Base-by-base conservation (phyloP, 92 coral and sea anemone species). In the Siderastrea siderea region DNA sequence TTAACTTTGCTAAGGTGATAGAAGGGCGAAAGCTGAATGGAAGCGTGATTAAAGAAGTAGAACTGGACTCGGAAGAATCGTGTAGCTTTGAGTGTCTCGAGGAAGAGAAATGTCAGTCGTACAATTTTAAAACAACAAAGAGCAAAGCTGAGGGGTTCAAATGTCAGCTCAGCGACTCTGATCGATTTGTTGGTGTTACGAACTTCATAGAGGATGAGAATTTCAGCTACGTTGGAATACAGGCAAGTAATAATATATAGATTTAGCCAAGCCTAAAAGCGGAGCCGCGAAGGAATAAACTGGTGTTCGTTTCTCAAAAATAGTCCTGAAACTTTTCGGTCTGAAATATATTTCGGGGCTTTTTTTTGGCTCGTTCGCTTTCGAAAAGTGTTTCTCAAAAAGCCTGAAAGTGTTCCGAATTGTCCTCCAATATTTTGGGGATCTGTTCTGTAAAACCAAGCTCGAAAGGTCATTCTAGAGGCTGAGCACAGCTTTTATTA, bases 151-250 rank as follows among this genome's bases (percentile, higher is more conserved):
- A 55, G 47, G 71, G 71, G 8, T 66, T 66, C 15, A 17, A 66
- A n/a, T 66, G 71, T 13, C n/a, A 66, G n/a, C 71, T 66, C 3
- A 66, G 71, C 71, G 38, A 66, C 44, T 66, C 71, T 1, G 71
- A 66, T 43, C 71, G 38, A n/a, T 66, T 66, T 66, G 47, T 19
- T 3, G n/a, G 71, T 4, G 8, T 13, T 66, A 66, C 6, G 71
- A 66, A 66, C 43, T 66, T 4, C 44, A 66, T 19, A 66, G 71
- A 3, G 15, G 71, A 12, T n/a, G 47, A 66, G n/a, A 19, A n/a
- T 5, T n/a, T 43, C 71, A 4, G 1, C 9, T 66, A 66, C 15
- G 47, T 15, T n/a, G 71, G 71, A 3, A 8, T 15, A 7, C 8
- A 66, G 71, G 71, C 15, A 66, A 66, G 1, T 1, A 2, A 14